Evolutionary conservation across 2,888 invertebrate genomes (phyloP).

Genomic region (Aplocera efformata): DNA sequence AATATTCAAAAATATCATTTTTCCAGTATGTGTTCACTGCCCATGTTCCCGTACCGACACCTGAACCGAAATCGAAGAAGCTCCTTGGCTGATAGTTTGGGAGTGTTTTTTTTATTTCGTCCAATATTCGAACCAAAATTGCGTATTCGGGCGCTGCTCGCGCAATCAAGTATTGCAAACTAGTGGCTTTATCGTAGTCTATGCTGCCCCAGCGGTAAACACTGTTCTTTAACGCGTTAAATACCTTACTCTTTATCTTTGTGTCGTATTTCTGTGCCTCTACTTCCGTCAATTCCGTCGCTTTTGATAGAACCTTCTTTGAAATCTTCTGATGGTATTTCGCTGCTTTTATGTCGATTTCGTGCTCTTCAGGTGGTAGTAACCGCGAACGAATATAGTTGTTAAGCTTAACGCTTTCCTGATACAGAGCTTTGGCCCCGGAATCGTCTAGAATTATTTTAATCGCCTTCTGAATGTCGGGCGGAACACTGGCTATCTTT

Average conservation of each 20-base stretch:
- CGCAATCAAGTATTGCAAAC: constrained; percentile 85
- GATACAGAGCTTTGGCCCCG: constrained; percentile 75
- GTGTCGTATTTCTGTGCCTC: constrained; percentile 64
- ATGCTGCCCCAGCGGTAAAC: constrained; percentile 88
- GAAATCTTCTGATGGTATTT: constrained; percentile 61
- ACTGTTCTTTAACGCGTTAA: constrained; percentile 79
- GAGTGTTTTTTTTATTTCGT: constrained; percentile 85
- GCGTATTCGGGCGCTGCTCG: constrained; percentile 89
- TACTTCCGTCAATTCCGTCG: constrained; percentile 44
- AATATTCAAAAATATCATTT: constrained; percentile 87
- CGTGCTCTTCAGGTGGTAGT: constrained; percentile 82
- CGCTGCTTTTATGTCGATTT: constrained; percentile 66
- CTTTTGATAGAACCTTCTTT: constrained; percentile 45
- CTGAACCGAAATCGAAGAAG: constrained; percentile 95
- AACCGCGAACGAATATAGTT: constrained; percentile 83
- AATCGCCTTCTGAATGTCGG: constrained; percentile 80
- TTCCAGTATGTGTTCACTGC: constrained; percentile 88
- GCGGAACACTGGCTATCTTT: constrained; percentile 79
- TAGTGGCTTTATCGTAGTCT: constrained; percentile 83
- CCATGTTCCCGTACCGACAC: constrained; percentile 93
- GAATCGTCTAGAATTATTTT: constrained; percentile 77
- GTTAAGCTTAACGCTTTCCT: constrained; percentile 76
- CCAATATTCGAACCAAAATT: constrained; percentile 84
- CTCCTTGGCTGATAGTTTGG: constrained; percentile 86
- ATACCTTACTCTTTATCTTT: constrained; percentile 75